Base-by-base conservation (phyloP, 2,797 vertebrate genomes). In the Anabas testudineus region DNA sequence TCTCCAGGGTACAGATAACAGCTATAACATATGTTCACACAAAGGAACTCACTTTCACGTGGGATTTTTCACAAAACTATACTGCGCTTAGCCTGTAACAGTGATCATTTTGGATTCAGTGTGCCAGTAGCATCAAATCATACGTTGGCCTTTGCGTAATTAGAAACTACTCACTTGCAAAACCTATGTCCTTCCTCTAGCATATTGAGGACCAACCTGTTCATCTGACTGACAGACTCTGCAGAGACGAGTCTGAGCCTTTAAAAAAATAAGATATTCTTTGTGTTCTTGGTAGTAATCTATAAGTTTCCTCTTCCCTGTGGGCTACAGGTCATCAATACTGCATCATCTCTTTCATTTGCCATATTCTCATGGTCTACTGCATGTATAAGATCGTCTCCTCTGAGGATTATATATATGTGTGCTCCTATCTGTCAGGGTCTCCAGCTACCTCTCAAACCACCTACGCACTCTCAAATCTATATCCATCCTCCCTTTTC, bases 261-360 rank as follows among this genome's bases (percentile, higher is more conserved):
- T 67, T 67, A 58, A 78, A 76, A 75, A 76, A 65, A 87, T 66
- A 61, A 76, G 30, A 62, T 70, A 69, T 66, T 82, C 74, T 84
- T 82, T 89, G 75, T 83, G 74, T 85, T 80, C 9, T 65, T 83
- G 79, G 85, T 81, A 85, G 79, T 82, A 83, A 88, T 89, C 85
- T 78, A 82, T 90, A 87, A 55, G 62, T 83, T 83, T 79, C 42
- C 63, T 79, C 71, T 70, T 81, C 83, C 86, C 88, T 59, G 58
- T 77, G 78, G 81, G 79, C 84, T 65, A 66, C 77, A 64, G 88
- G 87, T 88, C 87, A 88, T 90, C 79, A 83, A 86, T 85, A 86
- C 76, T 76, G 70, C 78, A 87, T 86, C 84, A 84, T 84, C 66
- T 78, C 83, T 66, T 71, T 87, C 80, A 86, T 87, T 90, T 82